Conservation (phyloP, 2,888 invertebrate genomes). For the Hemicrepidius hirtus region DNA sequence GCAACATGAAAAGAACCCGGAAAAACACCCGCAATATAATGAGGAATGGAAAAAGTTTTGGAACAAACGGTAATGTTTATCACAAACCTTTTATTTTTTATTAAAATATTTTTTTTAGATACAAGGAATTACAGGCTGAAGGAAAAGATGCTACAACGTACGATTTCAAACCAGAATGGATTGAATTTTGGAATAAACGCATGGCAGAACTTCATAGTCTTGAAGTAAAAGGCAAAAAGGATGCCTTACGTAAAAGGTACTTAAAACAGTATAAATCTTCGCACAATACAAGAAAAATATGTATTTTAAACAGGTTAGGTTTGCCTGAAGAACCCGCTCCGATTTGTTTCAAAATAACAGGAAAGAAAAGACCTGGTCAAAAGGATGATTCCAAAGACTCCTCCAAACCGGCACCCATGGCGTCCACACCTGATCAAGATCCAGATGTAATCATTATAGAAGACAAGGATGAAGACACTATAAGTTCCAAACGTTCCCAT, state of each 20-base stretch:
- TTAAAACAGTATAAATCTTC: neutral
- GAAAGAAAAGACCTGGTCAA: constrained; percentile 54
- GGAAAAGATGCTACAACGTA: constrained; percentile 85
- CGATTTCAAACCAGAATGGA: constrained; percentile 94
- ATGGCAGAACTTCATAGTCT: constrained; percentile 86
- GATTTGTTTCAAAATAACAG: constrained; percentile 68
- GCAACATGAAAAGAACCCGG: constrained; percentile 88
- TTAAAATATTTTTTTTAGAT: constrained; percentile 63
- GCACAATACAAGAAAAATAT: neutral
- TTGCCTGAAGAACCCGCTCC: constrained; percentile 68
- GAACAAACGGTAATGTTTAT: constrained; percentile 82
- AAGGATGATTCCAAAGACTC: constrained; percentile 46
- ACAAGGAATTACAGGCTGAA: constrained; percentile 85
- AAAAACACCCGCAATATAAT: constrained; percentile 90
- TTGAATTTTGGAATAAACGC: constrained; percentile 87
- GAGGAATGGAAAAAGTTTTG: constrained; percentile 95
- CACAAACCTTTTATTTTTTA: too few relatives aligned
- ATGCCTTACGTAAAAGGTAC: constrained; percentile 79
- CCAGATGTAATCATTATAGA: constrained; percentile 68
- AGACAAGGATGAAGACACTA: constrained; percentile 65
- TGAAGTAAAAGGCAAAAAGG: constrained; percentile 79
- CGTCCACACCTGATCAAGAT: constrained; percentile 67
- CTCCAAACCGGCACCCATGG: constrained; percentile 64
- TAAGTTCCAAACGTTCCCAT: constrained; percentile 63
- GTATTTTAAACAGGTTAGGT: constrained; percentile 58